These are phyloP conservation scores for Paratrypauchen microcephalus DNA, from an alignment of 2,797 vertebrate species.

Conservation along the genomic window DNA sequence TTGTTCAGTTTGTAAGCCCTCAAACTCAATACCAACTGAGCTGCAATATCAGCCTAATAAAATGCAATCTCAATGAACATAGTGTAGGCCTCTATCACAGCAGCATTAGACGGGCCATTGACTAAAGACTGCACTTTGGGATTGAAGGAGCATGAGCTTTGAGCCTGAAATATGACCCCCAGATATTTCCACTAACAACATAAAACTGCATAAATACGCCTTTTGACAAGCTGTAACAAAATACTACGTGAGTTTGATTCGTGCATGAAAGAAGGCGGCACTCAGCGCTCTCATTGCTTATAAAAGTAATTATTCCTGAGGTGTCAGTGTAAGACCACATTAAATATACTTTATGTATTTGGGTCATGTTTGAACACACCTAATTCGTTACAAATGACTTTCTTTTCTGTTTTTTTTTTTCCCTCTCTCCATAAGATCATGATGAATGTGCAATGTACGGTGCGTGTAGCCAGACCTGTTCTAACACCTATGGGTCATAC, in stretches of 20 bases:
- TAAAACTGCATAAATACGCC: slow-evolving; percentile 25
- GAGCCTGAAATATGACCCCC: slow-evolving; percentile 36
- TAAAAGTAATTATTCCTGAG: slow-evolving; percentile 68
- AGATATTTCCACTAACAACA: slow-evolving; percentile 9
- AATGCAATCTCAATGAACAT: not conserved
- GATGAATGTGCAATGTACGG: slow-evolving; percentile 93
- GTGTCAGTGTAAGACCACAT: slow-evolving; percentile 68
- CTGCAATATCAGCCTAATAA: not conserved
- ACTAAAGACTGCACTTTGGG: not conserved
- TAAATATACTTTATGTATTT: slow-evolving; percentile 82
- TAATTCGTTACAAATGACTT: slow-evolving; percentile 75
- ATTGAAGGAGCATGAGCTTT: slow-evolving; percentile 18
- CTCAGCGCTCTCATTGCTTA: slow-evolving; percentile 53
- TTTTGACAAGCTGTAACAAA: slow-evolving; percentile 27
- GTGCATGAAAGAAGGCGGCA: slow-evolving; percentile 30
- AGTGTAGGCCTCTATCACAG: not conserved
- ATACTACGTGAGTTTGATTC: slow-evolving; percentile 38
- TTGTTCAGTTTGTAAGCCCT: not conserved
- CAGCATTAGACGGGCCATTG: slow-evolving; percentile 7
- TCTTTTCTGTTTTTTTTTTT: slow-evolving; percentile 56
- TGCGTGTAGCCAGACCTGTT: slow-evolving; percentile 91
- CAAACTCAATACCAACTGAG: not conserved
- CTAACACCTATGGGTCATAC: slow-evolving; percentile 91
- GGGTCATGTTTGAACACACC: slow-evolving; percentile 80
- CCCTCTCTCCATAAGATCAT: slow-evolving; percentile 82